Evolutionary conservation across 2,888 invertebrate species (phyloP), one percentile per base, ranked within the genome.

Genomic region (Tenodera sinensis): DNA sequence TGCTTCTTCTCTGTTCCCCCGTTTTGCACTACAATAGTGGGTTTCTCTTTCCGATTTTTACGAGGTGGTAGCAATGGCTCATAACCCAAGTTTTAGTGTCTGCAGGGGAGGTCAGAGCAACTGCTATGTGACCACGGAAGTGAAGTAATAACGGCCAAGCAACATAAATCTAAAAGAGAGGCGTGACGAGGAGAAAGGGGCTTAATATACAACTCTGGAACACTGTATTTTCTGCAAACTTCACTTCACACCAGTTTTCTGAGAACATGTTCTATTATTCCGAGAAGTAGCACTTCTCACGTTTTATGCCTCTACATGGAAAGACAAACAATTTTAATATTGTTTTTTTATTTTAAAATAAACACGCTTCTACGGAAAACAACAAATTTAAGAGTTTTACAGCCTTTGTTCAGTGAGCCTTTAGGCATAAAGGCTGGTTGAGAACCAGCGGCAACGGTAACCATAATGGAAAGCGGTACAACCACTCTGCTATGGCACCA

Each of bases 161-260:
- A 86, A 86, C 54, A 86, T 86, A 86, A 86, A 86, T 71, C 54
- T 71, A 86, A 86, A 86, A 86, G 81, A 86, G 54, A 71, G 81
- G 28, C 28, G 86, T 86, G 86, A 28, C 81, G 7, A 15, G 54
- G 0, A 42, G 7, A 9, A 28, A 0, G 30, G 25, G 20, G 20
- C 81, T 86, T 86, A 86, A 86, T 86, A 81, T 86, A 86, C 28
- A 28, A 28, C 71, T 2, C 8, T 12, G 28, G 54, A 28, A 28
- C 28, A 8, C n/a, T 15, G 47, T 28, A 12, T 28, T 83, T 83
- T 83, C 28, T 83, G 28, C 28, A 4, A 28, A 83, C 28, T 83
- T 15, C 83, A 83, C 28, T 27, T 28, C 83, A 83, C 28, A 83
- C 20, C 54, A 54, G 15, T 71, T 71, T 71, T 20, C 15, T 20